Evolutionary conservation across 2,888 invertebrate species (phyloP), one percentile per base, ranked within the genome.

Genomic region (Platycheirus albimanus): DNA sequence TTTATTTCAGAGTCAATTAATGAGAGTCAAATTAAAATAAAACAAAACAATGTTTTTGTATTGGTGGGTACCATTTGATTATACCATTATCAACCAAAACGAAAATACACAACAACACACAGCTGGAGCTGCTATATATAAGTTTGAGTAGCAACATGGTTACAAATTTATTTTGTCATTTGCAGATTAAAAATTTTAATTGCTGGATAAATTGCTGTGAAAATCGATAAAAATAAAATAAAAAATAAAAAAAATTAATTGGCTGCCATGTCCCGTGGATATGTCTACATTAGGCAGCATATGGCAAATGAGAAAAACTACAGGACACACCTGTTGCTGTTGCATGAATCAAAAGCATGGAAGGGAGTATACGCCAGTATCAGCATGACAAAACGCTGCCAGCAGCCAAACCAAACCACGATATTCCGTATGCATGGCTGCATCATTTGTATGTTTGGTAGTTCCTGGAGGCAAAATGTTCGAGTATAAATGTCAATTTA

Each of bases 301-400:
- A 58, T 51, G 58, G 58, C 13, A 51, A 64, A 72, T 72, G 63
- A 45, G 63, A 74, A 79, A 47, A 54, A 47, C 45, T 54, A 24
- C 54, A 33, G 67, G 58, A 47, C 45, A 70, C 77, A 81, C 81
- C 81, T 81, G 76, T 81, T 81, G 66, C 81, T 81, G 76, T 81
- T 81, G 66, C 58, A 45, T 30, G n/a, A 61, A 61, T 43, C 45
- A 30, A 45, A 19, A 19, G 30, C 17, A 17, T 15, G 43, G 20
- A 19, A 30, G 41, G 56, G 41, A 51, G 33, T 28, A 20, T 4
- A 33, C 43, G 17, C n/a, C n/a, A n/a, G n/a, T 52, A 54, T 76
- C n/a, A n/a, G n/a, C n/a, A n/a, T 13, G 28, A 54, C 41, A 43
- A 51, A 80, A 28, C 38, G 13, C 49, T 66, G 71, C 71, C 66